A percentile compares a stretch with the other conserved stretches of the same genome.
These are phyloP conservation scores for Petrocephalus schoutedeni DNA, from an alignment of 2,797 vertebrate genomes.

Conservation along the genomic window DNA sequence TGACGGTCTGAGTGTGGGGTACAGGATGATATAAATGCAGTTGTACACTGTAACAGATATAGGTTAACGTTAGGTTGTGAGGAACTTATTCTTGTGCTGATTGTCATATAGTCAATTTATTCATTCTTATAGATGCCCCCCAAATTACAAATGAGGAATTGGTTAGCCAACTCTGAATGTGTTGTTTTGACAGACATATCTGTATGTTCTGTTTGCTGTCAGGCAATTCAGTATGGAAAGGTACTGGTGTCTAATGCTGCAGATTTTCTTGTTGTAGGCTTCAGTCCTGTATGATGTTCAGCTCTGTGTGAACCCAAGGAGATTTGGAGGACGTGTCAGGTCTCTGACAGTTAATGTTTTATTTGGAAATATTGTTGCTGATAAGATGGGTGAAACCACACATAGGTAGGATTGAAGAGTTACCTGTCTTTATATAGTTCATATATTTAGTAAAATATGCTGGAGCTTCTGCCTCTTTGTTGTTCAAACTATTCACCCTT, in stretches of 20 bases:
- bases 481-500: neutral
- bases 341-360: neutral
- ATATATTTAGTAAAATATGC: neutral
- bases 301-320: neutral
- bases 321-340: slow-evolving; percentile 8
- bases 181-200: neutral
- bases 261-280: neutral
- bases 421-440: neutral
- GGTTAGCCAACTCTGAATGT: neutral
- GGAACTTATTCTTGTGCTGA: neutral
- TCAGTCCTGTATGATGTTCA: neutral
- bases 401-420: neutral
- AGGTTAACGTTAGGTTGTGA: neutral
- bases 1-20: neutral
- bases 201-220: neutral
- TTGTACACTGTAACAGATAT: neutral
- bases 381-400: neutral
- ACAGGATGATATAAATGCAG: neutral
- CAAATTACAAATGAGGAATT: neutral
- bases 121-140: neutral
- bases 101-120: neutral
- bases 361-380: neutral
- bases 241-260: neutral
- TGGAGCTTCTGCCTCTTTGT: neutral
- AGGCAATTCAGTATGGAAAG: neutral